Evolutionary conservation across 2,888 invertebrate species (phyloP).

Genomic region (Tetramorium bicarinatum): DNA sequence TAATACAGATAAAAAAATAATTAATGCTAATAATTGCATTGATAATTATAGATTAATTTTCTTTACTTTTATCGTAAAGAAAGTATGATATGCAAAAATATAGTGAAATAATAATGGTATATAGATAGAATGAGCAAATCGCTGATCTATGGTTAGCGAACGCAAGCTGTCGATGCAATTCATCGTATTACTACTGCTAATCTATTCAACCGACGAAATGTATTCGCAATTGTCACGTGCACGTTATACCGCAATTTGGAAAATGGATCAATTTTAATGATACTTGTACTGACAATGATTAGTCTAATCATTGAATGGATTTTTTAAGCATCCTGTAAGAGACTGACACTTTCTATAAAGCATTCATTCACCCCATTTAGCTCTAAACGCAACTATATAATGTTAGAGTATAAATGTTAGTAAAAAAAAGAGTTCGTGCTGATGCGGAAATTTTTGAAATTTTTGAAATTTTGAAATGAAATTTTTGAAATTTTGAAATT

Average conservation of each 20-base stretch:
- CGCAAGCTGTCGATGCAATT: neutral
- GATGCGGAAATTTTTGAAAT: no score
- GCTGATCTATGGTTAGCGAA: neutral
- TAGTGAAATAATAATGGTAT: neutral
- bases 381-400: neutral
- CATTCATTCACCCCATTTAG: neutral
- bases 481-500: no score
- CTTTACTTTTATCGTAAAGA: neutral
- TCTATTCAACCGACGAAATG: conserved; percentile 50
- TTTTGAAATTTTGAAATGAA: no score
- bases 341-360: conserved; percentile 14
- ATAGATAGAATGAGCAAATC: neutral
- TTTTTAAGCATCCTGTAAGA: neutral
- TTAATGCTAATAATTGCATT: neutral
- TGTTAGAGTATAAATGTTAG: neutral
- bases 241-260: conserved; percentile 64
- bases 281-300: conserved; percentile 26
- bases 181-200: neutral
- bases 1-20: neutral
- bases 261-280: conserved; percentile 64
- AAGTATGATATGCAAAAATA: neutral
- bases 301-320: conserved; percentile 32
- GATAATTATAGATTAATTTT: neutral
- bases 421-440: no score
- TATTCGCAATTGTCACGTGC: conserved; percentile 60